phyloP scores from a whole-genome alignment of 2,888 invertebrate genomes.

The Agrotis ipsilon region DNA sequence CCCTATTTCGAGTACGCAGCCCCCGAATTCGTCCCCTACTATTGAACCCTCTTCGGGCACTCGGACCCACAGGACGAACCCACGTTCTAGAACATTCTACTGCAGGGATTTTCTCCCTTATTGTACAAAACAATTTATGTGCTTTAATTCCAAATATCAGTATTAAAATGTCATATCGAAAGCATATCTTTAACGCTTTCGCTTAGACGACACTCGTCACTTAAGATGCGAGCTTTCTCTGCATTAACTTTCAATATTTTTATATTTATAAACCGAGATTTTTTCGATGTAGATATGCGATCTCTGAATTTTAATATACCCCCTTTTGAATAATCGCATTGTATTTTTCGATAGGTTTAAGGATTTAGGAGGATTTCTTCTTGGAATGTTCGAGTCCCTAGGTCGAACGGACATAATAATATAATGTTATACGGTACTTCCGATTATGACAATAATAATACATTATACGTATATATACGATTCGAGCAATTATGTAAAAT shows the following conservation, averaged over 20 bases:
- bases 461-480: slow-evolving; percentile 80
- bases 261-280: slow-evolving; percentile 78
- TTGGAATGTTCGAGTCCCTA: slow-evolving; percentile 62
- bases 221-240: slow-evolving; percentile 80
- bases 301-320: slow-evolving; percentile 76
- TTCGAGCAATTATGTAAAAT: slow-evolving; percentile 82
- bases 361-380: slow-evolving; percentile 74
- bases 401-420: slow-evolving; percentile 52
- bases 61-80: slow-evolving; percentile 69
- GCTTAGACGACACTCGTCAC: slow-evolving; percentile 76
- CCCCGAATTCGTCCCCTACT: slow-evolving; percentile 83
- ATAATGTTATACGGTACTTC: slow-evolving; percentile 70
- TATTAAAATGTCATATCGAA: slow-evolving; percentile 84
- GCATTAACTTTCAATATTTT: slow-evolving; percentile 82
- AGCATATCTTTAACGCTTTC: slow-evolving; percentile 86
- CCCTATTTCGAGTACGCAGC: slow-evolving; percentile 81
- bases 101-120: slow-evolving; percentile 68
- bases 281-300: slow-evolving; percentile 85
- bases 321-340: slow-evolving; percentile 82
- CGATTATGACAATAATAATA: slow-evolving; percentile 81
- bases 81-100: slow-evolving; percentile 69
- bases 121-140: slow-evolving; percentile 80
- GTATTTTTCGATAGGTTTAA: slow-evolving; percentile 88
- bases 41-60: slow-evolving; percentile 76
- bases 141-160: slow-evolving; percentile 80